A percentile compares a stretch with the other conserved stretches of the same genome.
Evolutionary conservation across 2,888 invertebrate genomes (phyloP).

Genomic region (Plutella xylostella): DNA sequence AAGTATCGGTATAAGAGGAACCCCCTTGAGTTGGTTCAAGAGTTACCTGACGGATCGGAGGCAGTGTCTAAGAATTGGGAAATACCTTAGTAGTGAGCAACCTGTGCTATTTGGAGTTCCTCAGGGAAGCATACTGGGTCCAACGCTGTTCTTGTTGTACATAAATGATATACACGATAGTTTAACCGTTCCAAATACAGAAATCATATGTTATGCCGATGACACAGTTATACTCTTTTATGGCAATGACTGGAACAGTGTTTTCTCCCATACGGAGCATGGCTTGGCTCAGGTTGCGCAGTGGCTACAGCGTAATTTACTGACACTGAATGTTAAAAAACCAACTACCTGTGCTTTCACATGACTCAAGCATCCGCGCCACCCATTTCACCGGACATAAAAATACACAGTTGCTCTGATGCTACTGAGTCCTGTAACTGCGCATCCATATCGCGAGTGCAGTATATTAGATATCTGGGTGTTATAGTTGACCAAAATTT

Average conservation of each 20-base stretch:
- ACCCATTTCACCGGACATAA: too few relatives aligned
- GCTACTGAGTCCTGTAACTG: too few relatives aligned
- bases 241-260: not conserved
- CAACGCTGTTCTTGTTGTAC: not conserved
- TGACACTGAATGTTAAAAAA: too few relatives aligned
- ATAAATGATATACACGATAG: not conserved
- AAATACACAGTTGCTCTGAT: too few relatives aligned
- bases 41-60: slow-evolving; percentile 1
- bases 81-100: not conserved
- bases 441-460: too few relatives aligned
- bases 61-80: slow-evolving; percentile 2
- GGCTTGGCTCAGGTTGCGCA: not conserved
- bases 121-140: not conserved
- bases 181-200: not conserved
- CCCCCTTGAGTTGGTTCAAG: slow-evolving; percentile 2
- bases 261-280: not conserved
- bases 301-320: not conserved
- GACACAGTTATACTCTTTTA: not conserved
- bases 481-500: too few relatives aligned
- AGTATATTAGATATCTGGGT: too few relatives aligned
- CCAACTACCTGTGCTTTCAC: too few relatives aligned
- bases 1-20: slow-evolving; percentile 2
- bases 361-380: too few relatives aligned
- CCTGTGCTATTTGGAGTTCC: slow-evolving; percentile 5
- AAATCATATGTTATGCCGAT: not conserved